Base-by-base conservation (phyloP, 2,888 invertebrate genomes). In the Troilus luridus region DNA sequence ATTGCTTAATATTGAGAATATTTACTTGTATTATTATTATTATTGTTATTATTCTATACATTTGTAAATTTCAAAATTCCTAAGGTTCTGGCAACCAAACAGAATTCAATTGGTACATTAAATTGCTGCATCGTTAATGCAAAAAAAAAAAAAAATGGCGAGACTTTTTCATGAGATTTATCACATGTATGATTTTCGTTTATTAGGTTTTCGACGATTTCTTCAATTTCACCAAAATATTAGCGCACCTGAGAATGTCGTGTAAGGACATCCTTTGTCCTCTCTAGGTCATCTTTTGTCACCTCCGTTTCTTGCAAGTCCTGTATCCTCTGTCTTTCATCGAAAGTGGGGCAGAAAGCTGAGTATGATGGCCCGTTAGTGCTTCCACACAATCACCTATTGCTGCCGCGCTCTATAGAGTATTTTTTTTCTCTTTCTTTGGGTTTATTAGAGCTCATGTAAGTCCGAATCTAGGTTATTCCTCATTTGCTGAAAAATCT, bases 211-310 rank as follows among this genome's bases (percentile, higher is more conserved):
- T 77, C 8, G 8, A 77, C 9, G 7, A 41, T 77, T 41, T 41
- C 27, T 72, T 72, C 27, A 72, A 41, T 72, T 72, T 41, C 17
- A 5, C 72, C 8, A 17, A 17, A 12, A 77, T 77, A 41, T 7
- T 1, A 77, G 72, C 17, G 41, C 12, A 24, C 0, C 24, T 12
- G 12, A 12, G 67, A 14, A 24, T 27, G 72, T 41, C 41, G 0
- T 41, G 72, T 1, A 14, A 41, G 72, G 17, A 19, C 17, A 41
- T 77, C 41, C 72, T 77, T 85, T 85, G 19, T 58, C 21, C 85
- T 56, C 56, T 85, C 85, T 85, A 85, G 85, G 85, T 85, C 85
- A 85, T 12, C 56, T 14, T 85, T 85, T 85, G 85, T 85, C 56
- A 11, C 72, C 72, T 77, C 72, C 27, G 41, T 54, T 56, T 85